These are phyloP conservation scores for Empis stercorea DNA, from an alignment of 2,888 invertebrate species.

Conservation along the genomic window DNA sequence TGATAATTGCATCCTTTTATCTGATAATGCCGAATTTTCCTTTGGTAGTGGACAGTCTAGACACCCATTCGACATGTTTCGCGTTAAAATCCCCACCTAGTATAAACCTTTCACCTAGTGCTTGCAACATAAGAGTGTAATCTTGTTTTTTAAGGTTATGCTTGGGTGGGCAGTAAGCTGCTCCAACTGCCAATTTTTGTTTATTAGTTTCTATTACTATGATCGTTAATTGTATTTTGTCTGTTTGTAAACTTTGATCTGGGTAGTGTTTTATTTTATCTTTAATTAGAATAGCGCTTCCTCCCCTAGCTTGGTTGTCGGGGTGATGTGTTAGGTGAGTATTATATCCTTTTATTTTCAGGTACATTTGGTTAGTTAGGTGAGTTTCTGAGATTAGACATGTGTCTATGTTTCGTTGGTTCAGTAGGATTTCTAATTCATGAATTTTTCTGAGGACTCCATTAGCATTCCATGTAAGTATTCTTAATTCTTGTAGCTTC, in stretches of 20 bases:
- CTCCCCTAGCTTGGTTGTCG: too few species aligned
- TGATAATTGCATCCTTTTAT: too few species aligned
- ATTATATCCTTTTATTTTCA: background rate
- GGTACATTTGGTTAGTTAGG: background rate
- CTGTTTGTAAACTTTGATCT: background rate
- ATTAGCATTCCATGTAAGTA: too few species aligned
- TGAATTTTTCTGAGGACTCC: too few species aligned
- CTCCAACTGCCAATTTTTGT: background rate
- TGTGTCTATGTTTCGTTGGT: background rate
- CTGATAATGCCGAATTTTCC: too few species aligned
- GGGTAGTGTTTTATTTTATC: background rate
- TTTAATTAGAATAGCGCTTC: background rate
- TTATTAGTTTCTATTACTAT: background rate
- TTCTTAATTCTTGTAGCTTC: too few species aligned
- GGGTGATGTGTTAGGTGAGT: too few species aligned
- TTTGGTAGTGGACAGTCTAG: too few species aligned
- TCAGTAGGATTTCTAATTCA: too few species aligned
- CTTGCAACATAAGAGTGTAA: background rate
- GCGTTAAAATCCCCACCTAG: too few species aligned
- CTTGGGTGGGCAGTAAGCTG: background rate
- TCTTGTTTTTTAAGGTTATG: background rate
- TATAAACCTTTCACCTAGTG: too few species aligned
- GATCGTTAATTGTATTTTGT: background rate
- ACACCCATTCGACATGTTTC: too few species aligned
- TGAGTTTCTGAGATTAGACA: background rate